phyloP scores from a whole-genome alignment of 1,140 invertebrate species.

The Zaprionus africanus region DNA sequence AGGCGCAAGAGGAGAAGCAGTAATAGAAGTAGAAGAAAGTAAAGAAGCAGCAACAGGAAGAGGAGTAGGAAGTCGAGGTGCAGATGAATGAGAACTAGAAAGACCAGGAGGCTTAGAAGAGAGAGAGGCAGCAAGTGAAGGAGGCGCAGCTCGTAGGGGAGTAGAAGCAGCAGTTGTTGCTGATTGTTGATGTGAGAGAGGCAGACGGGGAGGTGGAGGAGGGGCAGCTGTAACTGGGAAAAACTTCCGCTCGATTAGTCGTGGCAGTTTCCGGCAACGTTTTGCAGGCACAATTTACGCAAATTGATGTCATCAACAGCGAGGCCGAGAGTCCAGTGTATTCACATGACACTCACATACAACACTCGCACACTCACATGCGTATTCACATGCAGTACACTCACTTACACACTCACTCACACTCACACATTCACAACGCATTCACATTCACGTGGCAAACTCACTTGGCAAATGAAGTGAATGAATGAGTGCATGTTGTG shows the following conservation, averaged over 20 bases:
- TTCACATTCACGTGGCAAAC: conserved; percentile 44
- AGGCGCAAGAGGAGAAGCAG: background rate
- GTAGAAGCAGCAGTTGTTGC: background rate
- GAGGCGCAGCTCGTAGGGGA: background rate
- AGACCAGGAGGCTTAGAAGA: no score
- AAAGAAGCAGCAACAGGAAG: rapidly evolving
- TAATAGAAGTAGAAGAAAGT: no score
- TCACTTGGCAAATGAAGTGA: conserved; percentile 81
- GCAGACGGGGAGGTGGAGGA: background rate
- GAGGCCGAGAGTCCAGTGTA: background rate
- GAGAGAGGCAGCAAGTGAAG: no score
- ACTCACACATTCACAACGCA: background rate
- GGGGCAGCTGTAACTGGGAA: conserved; percentile 62
- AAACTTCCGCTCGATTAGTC: conserved; percentile 83
- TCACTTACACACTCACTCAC: conserved; percentile 6
- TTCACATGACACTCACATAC: background rate
- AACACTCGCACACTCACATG: conserved; percentile 24
- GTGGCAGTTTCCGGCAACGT: conserved; percentile 80
- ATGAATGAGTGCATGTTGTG: conserved; percentile 77
- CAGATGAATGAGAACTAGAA: no score
- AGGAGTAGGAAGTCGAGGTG: no score
- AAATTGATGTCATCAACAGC: conserved; percentile 81
- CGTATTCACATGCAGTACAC: conserved; percentile 16
- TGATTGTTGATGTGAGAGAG: no score
- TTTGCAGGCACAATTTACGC: conserved; percentile 82